Base-by-base conservation (phyloP, 37 sponge, comb jelly and placozoan genomes). In the Lycopodina hypogea region DNA sequence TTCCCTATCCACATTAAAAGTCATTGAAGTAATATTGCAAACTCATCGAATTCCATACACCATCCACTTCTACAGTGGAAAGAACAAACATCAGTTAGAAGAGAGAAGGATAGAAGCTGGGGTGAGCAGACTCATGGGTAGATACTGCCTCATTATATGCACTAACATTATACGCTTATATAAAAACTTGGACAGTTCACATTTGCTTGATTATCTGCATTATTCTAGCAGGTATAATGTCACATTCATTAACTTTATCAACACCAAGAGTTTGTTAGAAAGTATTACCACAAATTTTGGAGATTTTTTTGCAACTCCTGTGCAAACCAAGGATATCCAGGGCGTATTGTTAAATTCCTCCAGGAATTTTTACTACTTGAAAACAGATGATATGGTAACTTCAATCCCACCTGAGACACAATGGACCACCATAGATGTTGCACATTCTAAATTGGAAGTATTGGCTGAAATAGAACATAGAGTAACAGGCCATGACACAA, bases 91-190 rank as follows among this genome's bases (percentile, higher is more conserved):
- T 8, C 37, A 35, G 40, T 17, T 4, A 14, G 7, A 19, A 19
- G 37, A 35, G 9, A 6, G n/a, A n/a, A n/a, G n/a, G n/a, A n/a
- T 8, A 4, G 17, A 9, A 7, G 9, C 53, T 2, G 40, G 26
- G 19, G 72, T n/a, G n/a, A n/a, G 52, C 8, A 29, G 11, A n/a
- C 26, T 50, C 7, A 52, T 71, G 9, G 72, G 52, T 3, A 71
- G 72, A 71, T 71, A 50, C 38, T 42, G 39, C n/a, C 50, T 71
- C 6, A 71, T 71, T 22, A 50, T 71, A 21, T 42, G 12, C 6
- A 42, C 52, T 18, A 52, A 71, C 26, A 22, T 42, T 3, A 22
- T 26, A 11, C 3, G 6, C 4, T n/a, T 71, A 36, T 48, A 36
- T 14, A 17, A 50, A 3, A 14, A 19, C 4, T 42, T 22, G 52